Evolutionary conservation across 1,140 invertebrate genomes (phyloP), one percentile per base, ranked within the genome.

Genomic region (Cydia fagiglandana): DNA sequence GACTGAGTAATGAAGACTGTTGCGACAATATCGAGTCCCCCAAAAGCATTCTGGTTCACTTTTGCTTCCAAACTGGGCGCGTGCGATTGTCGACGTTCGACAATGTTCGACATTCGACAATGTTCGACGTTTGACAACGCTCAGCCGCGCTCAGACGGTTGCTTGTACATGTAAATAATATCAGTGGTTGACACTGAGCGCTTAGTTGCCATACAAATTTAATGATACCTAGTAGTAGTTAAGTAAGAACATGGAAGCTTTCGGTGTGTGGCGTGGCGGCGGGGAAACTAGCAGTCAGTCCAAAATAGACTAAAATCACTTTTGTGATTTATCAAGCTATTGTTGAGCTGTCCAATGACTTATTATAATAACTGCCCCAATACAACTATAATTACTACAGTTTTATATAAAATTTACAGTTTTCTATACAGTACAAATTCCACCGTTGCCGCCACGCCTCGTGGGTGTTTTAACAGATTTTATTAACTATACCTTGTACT

Each of bases 181-280:
- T 91, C 88, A 88, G 89, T 89, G 88, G 76, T 75, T 73, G 78
- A 73, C 89, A 88, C 91, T 91, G 89, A 90, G 78, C 83, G 89
- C 88, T 91, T 92, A 88, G 91, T 92, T 92, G 91, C 91, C 91
- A 92, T 92, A 92, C 88, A 91, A 87, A 88, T 85, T 86, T 90
- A 90, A 85, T 85, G 84, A 85, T 92, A 61, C 56, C 56, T 61
- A 92, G 89, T 86, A 92, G 89, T 86, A 84, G 66, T 73, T 84
- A 88, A 86, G 86, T 92, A 86, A 88, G 81, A 80, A 83, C 83
- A 76, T 79, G 78, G 77, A 77, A 83, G 79, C 82, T 85, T 84
- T 82, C 45, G 76, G 76, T 80, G 78, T 79, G 73, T 76, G 77
- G 78, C 77, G 73, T 68, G 24, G 64, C 9, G 66, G 50, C 30